These are phyloP conservation scores for Erebia palarica DNA, from an alignment of 2,888 invertebrate genomes.

Conservation along the genomic window DNA sequence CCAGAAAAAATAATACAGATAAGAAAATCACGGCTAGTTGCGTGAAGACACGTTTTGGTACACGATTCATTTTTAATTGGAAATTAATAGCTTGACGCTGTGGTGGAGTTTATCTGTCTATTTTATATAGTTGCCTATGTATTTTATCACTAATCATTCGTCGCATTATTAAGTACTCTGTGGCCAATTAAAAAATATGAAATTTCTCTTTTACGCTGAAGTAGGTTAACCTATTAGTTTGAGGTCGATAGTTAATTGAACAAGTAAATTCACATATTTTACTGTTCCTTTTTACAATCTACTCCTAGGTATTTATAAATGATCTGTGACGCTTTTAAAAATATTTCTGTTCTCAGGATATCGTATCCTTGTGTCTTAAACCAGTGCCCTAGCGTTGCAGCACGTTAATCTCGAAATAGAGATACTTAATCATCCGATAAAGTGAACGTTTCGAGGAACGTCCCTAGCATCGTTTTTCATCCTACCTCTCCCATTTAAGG, in stretches of 20 bases:
- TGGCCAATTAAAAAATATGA: too few species aligned
- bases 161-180: too few species aligned
- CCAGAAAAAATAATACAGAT: background rate
- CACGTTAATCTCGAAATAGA: slow-evolving; percentile 17
- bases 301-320: background rate
- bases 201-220: too few species aligned
- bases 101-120: too few species aligned
- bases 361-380: background rate
- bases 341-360: background rate
- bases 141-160: too few species aligned
- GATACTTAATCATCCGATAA: slow-evolving; percentile 13
- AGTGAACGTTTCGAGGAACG: slow-evolving; percentile 1
- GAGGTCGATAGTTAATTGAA: too few species aligned
- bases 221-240: too few species aligned
- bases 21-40: background rate
- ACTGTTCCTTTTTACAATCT: too few species aligned
- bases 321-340: background rate
- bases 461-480: slow-evolving; percentile 6
- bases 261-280: too few species aligned
- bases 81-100: background rate
- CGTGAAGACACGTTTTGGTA: background rate
- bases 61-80: background rate
- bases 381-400: background rate
- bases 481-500: slow-evolving; percentile 7
- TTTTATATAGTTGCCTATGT: too few species aligned